Conservation (phyloP, 2,888 invertebrate genomes). For the Conomelus anceps region DNA sequence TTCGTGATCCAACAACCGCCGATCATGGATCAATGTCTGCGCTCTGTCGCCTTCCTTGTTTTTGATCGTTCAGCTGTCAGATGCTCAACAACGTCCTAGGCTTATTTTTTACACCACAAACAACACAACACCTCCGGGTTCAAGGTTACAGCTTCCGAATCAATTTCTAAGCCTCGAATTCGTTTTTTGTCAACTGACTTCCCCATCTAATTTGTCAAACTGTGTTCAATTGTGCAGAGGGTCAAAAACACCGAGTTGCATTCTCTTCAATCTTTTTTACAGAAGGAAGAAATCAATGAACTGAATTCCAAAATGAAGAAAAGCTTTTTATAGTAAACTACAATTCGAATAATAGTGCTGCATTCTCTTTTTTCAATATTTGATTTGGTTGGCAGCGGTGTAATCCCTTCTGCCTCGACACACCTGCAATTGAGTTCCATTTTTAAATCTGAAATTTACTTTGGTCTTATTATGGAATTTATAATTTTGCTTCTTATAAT, state of each 20-base stretch:
- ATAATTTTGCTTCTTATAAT: no score
- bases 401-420: no score
- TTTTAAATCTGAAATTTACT: no score
- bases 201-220: neutral
- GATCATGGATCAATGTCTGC: neutral
- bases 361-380: no score
- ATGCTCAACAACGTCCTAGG: neutral
- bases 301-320: neutral
- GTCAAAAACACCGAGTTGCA: neutral
- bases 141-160: neutral
- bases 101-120: neutral
- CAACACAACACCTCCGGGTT: neutral
- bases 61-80: neutral
- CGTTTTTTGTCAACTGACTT: neutral
- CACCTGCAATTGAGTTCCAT: no score
- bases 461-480: no score
- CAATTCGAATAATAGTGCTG: no score
- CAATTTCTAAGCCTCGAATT: neutral
- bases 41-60: neutral
- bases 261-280: neutral
- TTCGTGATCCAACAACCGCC: neutral
- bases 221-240: neutral
- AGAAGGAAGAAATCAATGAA: neutral
- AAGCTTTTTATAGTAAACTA: no score
- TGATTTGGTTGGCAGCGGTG: no score